Percentiles rank a stretch among this genome's conserved stretches.
Conservation (phyloP, 2,113 vertebrate species). For the Dromiciops gliroides region DNA sequence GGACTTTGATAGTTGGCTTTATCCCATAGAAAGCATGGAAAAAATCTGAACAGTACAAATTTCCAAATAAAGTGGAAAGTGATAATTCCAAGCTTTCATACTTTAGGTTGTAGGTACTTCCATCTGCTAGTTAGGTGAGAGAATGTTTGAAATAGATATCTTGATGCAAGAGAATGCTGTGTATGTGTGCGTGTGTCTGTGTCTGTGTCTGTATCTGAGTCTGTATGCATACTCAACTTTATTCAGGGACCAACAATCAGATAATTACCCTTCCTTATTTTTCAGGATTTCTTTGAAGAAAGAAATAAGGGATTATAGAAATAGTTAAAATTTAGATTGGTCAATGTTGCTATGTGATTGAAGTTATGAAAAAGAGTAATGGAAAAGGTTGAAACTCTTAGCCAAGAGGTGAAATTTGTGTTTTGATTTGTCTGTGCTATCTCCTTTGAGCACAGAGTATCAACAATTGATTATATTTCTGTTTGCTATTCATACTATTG, state of each 20-base stretch:
- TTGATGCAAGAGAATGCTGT: background rate
- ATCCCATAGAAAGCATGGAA: conserved; percentile 11
- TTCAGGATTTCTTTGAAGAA: conserved; percentile 31
- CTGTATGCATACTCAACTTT: no score
- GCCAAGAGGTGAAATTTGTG: conserved; percentile 30
- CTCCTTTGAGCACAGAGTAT: conserved; percentile 31
- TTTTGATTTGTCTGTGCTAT: conserved; percentile 37
- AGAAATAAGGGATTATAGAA: conserved; percentile 33
- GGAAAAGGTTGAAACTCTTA: conserved; percentile 17
- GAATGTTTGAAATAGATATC: conserved; percentile 40
- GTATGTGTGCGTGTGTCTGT: background rate
- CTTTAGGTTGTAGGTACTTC: conserved; percentile 60
- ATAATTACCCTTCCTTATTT: conserved; percentile 40
- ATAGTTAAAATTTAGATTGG: conserved; percentile 29
- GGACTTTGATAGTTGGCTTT: background rate
- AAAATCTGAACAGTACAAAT: background rate
- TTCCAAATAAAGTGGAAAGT: background rate
- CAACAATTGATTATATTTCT: conserved; percentile 10
- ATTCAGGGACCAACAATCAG: conserved; percentile 33
- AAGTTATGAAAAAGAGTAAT: conserved; percentile 41
- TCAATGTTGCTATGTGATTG: conserved; percentile 34
- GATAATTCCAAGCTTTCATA: background rate
- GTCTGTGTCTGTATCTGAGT: no score
- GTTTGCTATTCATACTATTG: background rate
- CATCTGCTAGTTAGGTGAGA: conserved; percentile 64